Percentiles rank a stretch among this genome's conserved stretches.
These are phyloP conservation scores for Epirrhoe alternata DNA, from an alignment of 2,888 invertebrate genomes.

Conservation along the genomic window DNA sequence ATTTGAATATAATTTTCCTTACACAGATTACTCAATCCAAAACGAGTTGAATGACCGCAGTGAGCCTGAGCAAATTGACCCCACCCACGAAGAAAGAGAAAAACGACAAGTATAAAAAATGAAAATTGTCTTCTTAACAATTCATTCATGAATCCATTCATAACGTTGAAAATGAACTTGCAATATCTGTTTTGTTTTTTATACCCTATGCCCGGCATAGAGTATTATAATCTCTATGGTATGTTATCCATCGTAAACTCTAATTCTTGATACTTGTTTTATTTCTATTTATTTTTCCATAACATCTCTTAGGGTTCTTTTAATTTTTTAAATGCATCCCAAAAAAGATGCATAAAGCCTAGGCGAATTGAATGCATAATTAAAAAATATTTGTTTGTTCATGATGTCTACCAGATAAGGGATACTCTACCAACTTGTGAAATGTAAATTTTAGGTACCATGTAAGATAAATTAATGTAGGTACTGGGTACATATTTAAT, in stretches of 20 bases:
- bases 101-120: conserved; percentile 58
- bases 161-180: background rate
- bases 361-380: too few species aligned
- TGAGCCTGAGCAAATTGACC: conserved; percentile 66
- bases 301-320: too few species aligned
- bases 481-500: conserved; percentile 32
- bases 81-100: conserved; percentile 57
- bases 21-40: conserved; percentile 58
- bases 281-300: too few species aligned
- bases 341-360: too few species aligned
- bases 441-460: conserved; percentile 15
- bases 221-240: too few species aligned
- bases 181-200: conserved; percentile 1
- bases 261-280: background rate
- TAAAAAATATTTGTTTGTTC: too few species aligned
- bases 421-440: conserved; percentile 6
- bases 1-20: conserved; percentile 9
- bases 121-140: background rate
- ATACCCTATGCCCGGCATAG: too few species aligned
- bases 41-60: conserved; percentile 57
- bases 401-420: background rate
- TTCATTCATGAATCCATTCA: background rate
- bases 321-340: too few species aligned
- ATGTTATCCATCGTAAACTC: background rate
- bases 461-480: conserved; percentile 17